Conservation (phyloP, 1,140 invertebrate genomes). For the Pteromalus puparum region DNA sequence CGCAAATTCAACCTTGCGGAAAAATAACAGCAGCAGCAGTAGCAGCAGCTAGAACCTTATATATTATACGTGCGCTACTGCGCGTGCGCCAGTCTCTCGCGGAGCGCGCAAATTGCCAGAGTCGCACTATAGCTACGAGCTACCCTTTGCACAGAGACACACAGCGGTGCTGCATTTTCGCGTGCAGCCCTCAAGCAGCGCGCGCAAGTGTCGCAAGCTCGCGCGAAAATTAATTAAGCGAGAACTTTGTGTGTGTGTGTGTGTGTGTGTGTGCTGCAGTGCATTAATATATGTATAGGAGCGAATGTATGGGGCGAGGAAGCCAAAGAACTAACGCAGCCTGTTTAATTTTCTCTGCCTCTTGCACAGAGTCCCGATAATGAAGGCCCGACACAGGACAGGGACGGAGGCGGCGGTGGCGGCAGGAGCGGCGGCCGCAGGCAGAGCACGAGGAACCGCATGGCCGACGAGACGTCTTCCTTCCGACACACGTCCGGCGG, state of each 20-base stretch:
- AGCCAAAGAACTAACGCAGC: not conserved
- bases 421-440: conserved; percentile 49
- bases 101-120: conserved; percentile 21
- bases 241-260: no score
- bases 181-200: not conserved
- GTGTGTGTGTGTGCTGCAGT: no score
- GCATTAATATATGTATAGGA: not conserved
- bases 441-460: conserved; percentile 57
- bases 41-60: no score
- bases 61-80: no score
- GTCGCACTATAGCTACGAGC: not conserved
- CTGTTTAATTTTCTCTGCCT: conserved; percentile 9
- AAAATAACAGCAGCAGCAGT: not conserved
- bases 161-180: not conserved
- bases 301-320: not conserved
- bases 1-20: not conserved
- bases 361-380: conserved; percentile 61
- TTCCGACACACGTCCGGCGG: conserved; percentile 58
- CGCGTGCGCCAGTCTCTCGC: not conserved
- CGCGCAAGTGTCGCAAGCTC: not conserved
- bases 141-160: not conserved
- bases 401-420: conserved; percentile 42
- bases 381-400: conserved; percentile 55
- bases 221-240: conserved; percentile 44
- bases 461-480: conserved; percentile 57